Conservation (phyloP, 1,140 invertebrate genomes). For the Ostrea edulis region DNA sequence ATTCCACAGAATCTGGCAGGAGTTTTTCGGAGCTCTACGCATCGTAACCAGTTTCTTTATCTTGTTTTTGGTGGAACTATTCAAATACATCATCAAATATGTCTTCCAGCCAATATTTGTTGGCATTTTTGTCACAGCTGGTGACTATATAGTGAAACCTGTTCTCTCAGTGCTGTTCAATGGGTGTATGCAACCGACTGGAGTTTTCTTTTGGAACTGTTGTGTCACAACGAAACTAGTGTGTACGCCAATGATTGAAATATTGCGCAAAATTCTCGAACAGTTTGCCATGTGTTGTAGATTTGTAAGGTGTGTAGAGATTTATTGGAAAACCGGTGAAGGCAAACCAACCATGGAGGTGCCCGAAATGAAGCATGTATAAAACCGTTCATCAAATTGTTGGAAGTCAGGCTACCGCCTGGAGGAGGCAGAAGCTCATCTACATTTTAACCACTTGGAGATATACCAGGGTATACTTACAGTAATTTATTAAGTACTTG, state of each 20-base stretch:
- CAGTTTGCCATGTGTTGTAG: conserved; percentile 62
- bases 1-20: conserved; percentile 60
- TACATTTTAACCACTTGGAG: too few relatives aligned
- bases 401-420: too few relatives aligned
- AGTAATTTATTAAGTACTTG: too few relatives aligned
- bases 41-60: conserved; percentile 64
- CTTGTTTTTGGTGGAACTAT: conserved; percentile 59
- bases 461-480: too few relatives aligned
- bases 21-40: conserved; percentile 62
- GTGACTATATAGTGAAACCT: conserved; percentile 66
- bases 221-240: conserved; percentile 59
- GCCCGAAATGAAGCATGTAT: neutral
- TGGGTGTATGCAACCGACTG: conserved; percentile 62
- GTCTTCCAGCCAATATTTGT: conserved; percentile 64
- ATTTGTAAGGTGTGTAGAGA: conserved; percentile 50
- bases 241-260: conserved; percentile 63
- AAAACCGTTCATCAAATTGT: neutral
- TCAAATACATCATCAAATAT: conserved; percentile 59
- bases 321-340: conserved; percentile 49
- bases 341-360: neutral
- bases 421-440: too few relatives aligned
- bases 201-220: conserved; percentile 63
- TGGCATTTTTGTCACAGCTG: conserved; percentile 58
- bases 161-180: conserved; percentile 68
- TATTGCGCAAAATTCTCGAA: conserved; percentile 56